Conservation (phyloP, 2,797 vertebrate genomes). For the Scolopax rusticola region DNA sequence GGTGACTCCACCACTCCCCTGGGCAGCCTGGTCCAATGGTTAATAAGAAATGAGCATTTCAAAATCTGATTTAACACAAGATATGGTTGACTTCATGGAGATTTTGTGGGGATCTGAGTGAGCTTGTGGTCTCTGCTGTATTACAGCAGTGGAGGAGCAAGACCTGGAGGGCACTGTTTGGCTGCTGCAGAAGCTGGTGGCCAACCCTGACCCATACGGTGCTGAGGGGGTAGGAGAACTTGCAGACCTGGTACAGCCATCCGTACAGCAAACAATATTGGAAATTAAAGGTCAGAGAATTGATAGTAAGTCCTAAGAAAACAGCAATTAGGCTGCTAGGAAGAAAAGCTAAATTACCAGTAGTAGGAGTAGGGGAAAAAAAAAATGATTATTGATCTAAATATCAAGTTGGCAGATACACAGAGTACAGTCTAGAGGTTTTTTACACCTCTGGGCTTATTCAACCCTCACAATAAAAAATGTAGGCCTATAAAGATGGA, state of each 20-base stretch:
- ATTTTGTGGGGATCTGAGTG: background rate
- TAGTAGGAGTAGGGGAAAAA: fast-evolving
- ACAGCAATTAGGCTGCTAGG: slow-evolving; percentile 66
- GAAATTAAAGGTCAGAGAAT: slow-evolving; percentile 72
- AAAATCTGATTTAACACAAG: background rate
- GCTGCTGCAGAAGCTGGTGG: background rate
- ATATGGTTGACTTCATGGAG: background rate
- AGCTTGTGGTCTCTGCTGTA: background rate
- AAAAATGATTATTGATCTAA: slow-evolving; percentile 56
- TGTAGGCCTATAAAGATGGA: slow-evolving; percentile 51
- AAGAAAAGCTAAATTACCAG: slow-evolving; percentile 58
- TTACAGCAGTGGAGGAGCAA: fast-evolving
- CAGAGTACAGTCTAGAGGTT: slow-evolving; percentile 29
- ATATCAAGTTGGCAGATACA: slow-evolving; percentile 60
- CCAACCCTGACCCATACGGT: fast-evolving
- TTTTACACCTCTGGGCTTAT: slow-evolving; percentile 71
- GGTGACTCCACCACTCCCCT: too few relatives aligned
- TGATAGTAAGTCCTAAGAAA: slow-evolving; percentile 68
- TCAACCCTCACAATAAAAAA: slow-evolving; percentile 57
- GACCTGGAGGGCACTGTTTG: background rate
- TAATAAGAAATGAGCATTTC: background rate
- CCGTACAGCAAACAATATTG: background rate
- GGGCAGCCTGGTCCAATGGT: too few relatives aligned
- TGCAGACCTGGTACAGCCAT: background rate
- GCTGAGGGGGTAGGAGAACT: background rate